phyloP scores from a whole-genome alignment of 64 coral and sea anemone genomes.

The Trachythela sp. region DNA sequence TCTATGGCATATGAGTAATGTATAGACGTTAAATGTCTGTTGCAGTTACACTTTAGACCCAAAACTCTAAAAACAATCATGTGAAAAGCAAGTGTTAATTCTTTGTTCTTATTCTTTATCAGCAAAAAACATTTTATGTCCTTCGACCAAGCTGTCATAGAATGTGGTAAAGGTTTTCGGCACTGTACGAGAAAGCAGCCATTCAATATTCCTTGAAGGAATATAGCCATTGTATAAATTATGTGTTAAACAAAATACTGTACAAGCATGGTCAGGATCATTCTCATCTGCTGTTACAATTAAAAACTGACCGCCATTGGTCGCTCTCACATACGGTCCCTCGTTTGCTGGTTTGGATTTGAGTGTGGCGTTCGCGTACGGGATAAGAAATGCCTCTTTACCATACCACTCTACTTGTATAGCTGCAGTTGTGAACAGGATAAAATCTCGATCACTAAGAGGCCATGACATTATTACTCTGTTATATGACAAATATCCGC shows the following conservation, averaged over 20 bases:
- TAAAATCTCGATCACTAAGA: not conserved
- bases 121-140: not conserved
- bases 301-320: not conserved
- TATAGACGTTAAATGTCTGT: no score
- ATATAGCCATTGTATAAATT: not conserved
- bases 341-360: not conserved
- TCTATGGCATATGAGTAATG: no score
- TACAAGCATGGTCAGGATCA: not conserved
- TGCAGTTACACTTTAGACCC: no score
- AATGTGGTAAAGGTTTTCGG: not conserved
- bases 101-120: not conserved
- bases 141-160: not conserved
- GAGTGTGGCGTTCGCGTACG: not conserved
- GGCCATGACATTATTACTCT: not conserved
- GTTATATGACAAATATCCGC: not conserved
- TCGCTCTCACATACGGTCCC: not conserved
- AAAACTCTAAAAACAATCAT: no score
- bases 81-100: not conserved
- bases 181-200: not conserved
- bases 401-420: not conserved
- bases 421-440: not conserved
- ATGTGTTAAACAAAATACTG: not conserved
- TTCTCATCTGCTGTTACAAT: not conserved
- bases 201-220: not conserved
- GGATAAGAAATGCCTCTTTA: not conserved